These are phyloP conservation scores for Drosophila teissieri DNA, from an alignment of 1,140 invertebrate genomes.

Conservation along the genomic window DNA sequence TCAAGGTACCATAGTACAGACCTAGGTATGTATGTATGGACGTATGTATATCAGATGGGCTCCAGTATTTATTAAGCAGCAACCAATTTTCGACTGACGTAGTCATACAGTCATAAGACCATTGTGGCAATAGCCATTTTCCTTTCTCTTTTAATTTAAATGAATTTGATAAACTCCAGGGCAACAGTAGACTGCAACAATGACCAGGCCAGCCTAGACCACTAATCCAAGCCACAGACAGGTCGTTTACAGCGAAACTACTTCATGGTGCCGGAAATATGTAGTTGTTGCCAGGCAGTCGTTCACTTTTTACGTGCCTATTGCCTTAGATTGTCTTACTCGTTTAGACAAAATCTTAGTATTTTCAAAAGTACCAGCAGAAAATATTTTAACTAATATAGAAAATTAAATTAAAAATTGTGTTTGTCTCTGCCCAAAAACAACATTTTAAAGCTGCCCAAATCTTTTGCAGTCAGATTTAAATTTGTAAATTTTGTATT, in stretches of 20 bases:
- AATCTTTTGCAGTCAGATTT: too few relatives aligned
- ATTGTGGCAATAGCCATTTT: slow-evolving; percentile 38
- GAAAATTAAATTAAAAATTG: too few relatives aligned
- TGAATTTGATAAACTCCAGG: slow-evolving; percentile 51
- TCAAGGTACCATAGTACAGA: slow-evolving; percentile 53
- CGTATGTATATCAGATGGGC: slow-evolving; percentile 4
- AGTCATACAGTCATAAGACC: slow-evolving; percentile 26
- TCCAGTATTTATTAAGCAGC: background rate
- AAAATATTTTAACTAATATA: background rate
- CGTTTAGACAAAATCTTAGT: slow-evolving; percentile 18
- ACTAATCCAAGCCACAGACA: slow-evolving; percentile 2
- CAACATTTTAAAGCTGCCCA: background rate
- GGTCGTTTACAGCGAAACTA: slow-evolving; percentile 16
- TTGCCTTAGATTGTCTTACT: background rate
- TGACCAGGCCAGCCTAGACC: slow-evolving; percentile 18
- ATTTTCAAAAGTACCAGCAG: background rate
- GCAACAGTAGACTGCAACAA: slow-evolving; percentile 34
- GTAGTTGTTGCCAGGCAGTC: slow-evolving; percentile 10
- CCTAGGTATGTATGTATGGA: too few relatives aligned
- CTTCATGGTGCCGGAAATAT: slow-evolving; percentile 46
- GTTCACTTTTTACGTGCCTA: background rate
- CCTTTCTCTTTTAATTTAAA: slow-evolving; percentile 52
- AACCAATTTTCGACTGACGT: slow-evolving; percentile 26
- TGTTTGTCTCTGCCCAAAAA: background rate
- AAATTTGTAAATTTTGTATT: too few relatives aligned